Evolutionary conservation across 1,140 invertebrate genomes (phyloP).

Genomic region (Monomorium pharaonis): DNA sequence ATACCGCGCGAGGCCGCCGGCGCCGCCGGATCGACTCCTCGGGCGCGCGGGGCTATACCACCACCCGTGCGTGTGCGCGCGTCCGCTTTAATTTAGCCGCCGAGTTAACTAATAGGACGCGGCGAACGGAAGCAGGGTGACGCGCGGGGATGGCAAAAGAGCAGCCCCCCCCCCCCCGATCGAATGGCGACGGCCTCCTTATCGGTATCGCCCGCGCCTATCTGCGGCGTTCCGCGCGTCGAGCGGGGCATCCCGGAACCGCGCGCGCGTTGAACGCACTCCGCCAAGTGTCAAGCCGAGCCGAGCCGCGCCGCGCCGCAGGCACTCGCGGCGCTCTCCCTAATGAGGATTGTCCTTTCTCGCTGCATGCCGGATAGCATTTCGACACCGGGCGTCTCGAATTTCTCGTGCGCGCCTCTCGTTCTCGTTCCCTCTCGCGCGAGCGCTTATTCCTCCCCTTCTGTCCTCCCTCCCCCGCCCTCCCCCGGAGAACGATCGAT

Average conservation of each 20-base stretch:
- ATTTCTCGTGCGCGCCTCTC: constrained; percentile 68
- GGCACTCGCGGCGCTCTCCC: constrained; percentile 50
- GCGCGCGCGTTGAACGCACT: neutral
- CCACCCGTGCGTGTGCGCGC: too few relatives aligned
- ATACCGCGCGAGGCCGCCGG: constrained; percentile 31
- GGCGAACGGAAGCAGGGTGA: neutral
- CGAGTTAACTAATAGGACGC: neutral
- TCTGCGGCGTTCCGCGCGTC: neutral
- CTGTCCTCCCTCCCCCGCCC: constrained; percentile 57
- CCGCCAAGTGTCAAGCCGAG: neutral
- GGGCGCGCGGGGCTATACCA: neutral
- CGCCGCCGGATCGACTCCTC: neutral
- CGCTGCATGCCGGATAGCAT: constrained; percentile 81
- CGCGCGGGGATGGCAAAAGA: neutral
- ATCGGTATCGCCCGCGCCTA: neutral
- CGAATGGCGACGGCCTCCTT: neutral
- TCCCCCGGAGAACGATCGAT: constrained; percentile 64
- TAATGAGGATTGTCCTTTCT: constrained; percentile 82
- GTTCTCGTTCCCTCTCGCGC: neutral
- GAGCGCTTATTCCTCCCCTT: constrained; percentile 3
- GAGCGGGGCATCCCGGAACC: neutral
- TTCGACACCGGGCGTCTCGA: constrained; percentile 78
- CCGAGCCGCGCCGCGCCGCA: neutral
- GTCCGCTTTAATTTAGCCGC: constrained; percentile 15
- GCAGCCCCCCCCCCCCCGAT: too few relatives aligned